These are phyloP conservation scores for Propithecus perrieri DNA, from an alignment of 2,797 vertebrate genomes.

Conservation along the genomic window DNA sequence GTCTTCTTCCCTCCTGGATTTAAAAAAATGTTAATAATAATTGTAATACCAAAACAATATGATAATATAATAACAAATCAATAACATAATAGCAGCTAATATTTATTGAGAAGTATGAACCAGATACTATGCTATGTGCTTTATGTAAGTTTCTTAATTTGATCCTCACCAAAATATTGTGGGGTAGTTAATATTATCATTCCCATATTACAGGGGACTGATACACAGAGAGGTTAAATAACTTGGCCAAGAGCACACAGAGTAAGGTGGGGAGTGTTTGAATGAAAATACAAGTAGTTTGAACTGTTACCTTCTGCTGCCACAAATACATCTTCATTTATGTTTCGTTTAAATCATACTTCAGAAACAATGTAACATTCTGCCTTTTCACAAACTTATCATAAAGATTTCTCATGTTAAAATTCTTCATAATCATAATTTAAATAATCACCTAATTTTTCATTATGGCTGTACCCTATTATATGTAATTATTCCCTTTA, in stretches of 20 bases:
- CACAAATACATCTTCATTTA: background rate
- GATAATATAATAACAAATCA: background rate
- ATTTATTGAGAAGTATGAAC: background rate
- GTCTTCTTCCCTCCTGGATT: background rate
- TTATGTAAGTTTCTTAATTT: background rate
- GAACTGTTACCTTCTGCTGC: background rate
- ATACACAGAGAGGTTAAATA: background rate
- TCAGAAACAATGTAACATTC: background rate
- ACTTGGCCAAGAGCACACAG: background rate
- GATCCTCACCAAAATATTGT: background rate
- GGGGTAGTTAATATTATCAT: background rate
- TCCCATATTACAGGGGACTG: background rate
- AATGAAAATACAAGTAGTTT: background rate
- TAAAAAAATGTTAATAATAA: background rate
- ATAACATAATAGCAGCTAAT: background rate
- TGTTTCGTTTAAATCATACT: slow-evolving; percentile 6
- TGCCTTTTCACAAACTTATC: background rate
- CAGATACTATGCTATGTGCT: background rate
- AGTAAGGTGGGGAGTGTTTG: background rate
- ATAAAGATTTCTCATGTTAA: background rate
- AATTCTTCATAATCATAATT: slow-evolving; percentile 11
- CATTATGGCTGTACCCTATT: background rate
- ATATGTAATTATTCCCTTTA: background rate
- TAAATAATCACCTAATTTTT: background rate
- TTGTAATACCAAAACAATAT: background rate